Conservation (phyloP, 1,140 invertebrate genomes). For the Lanistes nyassanus region DNA sequence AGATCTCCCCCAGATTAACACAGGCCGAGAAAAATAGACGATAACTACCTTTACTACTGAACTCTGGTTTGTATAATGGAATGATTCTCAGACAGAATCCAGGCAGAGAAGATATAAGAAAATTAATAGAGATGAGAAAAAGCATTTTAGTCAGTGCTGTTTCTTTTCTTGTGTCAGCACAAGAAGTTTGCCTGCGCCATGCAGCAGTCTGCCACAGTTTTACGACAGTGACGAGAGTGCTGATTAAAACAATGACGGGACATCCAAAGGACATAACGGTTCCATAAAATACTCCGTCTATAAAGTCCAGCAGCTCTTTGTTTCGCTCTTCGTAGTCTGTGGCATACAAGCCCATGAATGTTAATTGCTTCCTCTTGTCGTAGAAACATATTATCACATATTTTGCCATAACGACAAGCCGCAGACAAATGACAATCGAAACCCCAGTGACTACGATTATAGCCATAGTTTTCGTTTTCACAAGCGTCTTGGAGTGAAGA, state of each 20-base stretch:
- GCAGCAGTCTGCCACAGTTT: background rate
- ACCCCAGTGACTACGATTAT: background rate
- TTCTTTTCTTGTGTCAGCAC: background rate
- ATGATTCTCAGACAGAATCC: background rate
- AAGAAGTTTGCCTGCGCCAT: background rate
- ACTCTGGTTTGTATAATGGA: background rate
- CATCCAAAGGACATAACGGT: background rate
- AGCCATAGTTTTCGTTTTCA: conserved; percentile 1
- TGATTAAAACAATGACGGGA: background rate
- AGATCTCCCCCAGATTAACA: background rate
- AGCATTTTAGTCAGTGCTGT: conserved; percentile 14
- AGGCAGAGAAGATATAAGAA: conserved; percentile 2
- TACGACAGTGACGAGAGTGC: background rate
- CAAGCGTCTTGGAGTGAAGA: background rate
- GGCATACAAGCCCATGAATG: background rate
- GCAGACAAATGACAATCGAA: background rate
- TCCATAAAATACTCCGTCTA: background rate
- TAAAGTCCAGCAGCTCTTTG: background rate
- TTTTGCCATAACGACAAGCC: background rate
- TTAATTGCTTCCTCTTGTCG: background rate
- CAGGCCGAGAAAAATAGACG: background rate
- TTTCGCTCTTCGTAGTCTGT: background rate
- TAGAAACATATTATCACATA: background rate
- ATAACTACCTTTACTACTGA: background rate
- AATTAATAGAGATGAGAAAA: conserved; percentile 4